Percentiles rank a stretch among this genome's conserved stretches.
These are phyloP conservation scores for Neotoma lepida DNA, from an alignment of 2,113 vertebrate species.

Conservation along the genomic window DNA sequence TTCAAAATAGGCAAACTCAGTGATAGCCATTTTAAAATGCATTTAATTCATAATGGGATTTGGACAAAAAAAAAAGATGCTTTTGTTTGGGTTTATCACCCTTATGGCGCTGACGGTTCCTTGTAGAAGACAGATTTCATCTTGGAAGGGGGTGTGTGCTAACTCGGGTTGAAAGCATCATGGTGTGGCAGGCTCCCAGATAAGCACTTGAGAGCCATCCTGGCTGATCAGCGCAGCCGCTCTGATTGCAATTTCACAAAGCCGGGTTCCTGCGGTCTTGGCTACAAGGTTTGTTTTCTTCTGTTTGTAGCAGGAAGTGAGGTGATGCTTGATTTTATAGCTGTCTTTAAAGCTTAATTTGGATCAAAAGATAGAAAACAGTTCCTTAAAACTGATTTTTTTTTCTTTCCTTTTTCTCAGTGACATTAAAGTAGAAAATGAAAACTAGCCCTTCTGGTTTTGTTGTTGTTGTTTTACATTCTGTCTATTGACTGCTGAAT, in stretches of 20 bases:
- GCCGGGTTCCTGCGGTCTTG: slow-evolving; percentile 71
- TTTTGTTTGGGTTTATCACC: slow-evolving; percentile 53
- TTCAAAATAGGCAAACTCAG: neutral
- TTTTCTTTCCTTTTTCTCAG: neutral
- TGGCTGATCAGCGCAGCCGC: slow-evolving; percentile 42
- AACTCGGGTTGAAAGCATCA: slow-evolving; percentile 55
- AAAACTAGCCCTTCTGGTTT: neutral
- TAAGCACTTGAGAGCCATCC: slow-evolving; percentile 68
- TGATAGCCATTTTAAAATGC: slow-evolving; percentile 37
- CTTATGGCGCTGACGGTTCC: slow-evolving; percentile 56
- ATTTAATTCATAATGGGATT: slow-evolving; percentile 59
- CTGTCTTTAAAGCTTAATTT: slow-evolving; percentile 50
- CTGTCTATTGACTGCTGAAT: neutral
- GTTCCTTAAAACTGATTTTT: neutral
- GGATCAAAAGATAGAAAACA: slow-evolving; percentile 7
- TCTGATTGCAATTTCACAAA: slow-evolving; percentile 61
- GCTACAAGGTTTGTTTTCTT: slow-evolving; percentile 72
- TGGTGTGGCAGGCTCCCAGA: slow-evolving; percentile 41
- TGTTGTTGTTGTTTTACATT: neutral
- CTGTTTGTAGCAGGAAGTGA: slow-evolving; percentile 59
- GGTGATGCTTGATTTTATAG: slow-evolving; percentile 55
- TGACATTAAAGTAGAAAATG: neutral
- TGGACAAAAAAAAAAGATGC: neutral
- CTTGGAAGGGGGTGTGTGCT: slow-evolving; percentile 66
- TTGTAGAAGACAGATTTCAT: slow-evolving; percentile 68